These are phyloP conservation scores for Malurus leucopterus DNA, from an alignment of 2,797 vertebrate genomes.

Conservation along the genomic window DNA sequence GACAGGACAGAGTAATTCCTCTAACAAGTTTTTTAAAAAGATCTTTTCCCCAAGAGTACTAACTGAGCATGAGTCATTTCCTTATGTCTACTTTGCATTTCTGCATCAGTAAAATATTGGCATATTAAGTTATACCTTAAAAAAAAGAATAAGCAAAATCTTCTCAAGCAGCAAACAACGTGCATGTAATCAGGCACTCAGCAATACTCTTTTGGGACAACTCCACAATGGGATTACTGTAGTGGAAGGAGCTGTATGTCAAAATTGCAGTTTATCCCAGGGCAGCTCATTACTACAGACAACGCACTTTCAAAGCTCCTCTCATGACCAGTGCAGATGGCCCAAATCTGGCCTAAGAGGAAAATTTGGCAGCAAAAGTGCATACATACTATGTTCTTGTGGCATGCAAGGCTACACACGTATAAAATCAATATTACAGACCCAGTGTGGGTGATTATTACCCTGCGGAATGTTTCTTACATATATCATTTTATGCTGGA, in stretches of 20 bases:
- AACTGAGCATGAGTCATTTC: neutral
- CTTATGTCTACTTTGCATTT: neutral
- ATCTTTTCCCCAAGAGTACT: neutral
- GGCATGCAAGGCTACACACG: neutral
- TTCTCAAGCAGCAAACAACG: neutral
- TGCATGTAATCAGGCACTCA: neutral
- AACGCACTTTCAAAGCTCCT: neutral
- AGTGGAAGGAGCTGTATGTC: neutral
- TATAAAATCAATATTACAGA: neutral
- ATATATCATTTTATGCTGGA: neutral
- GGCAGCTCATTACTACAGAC: constrained; percentile 32
- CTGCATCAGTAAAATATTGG: neutral
- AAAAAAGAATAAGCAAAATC: neutral
- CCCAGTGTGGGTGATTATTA: neutral
- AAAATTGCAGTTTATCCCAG: constrained; percentile 30
- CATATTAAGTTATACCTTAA: neutral
- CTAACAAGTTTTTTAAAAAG: neutral
- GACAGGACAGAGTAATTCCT: neutral
- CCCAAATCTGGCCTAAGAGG: neutral
- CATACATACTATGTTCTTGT: neutral
- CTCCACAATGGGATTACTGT: constrained; percentile 9
- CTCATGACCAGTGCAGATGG: neutral
- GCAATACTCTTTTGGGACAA: neutral
- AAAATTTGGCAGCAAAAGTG: neutral
- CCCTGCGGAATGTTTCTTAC: neutral